Base-by-base conservation (phyloP, 30 jellyfish, hydroid and myxozoan genomes). In the Pelagia noctiluca region DNA sequence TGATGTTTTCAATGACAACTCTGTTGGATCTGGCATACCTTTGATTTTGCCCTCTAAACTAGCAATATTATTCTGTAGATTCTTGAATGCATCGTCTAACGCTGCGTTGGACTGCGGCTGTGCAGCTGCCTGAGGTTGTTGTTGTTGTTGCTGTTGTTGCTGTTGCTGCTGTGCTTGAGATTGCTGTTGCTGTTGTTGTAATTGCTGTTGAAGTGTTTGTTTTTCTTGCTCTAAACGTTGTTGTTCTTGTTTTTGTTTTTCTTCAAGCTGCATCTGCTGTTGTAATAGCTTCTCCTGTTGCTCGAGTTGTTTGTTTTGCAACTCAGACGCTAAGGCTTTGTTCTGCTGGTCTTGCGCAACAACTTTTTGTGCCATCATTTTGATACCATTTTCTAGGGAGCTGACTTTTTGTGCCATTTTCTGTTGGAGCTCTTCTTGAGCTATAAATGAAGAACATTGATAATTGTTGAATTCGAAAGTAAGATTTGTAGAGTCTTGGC, bases 1-100 rank as follows among this genome's bases (percentile, higher is more conserved):
- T 0, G 86, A 67, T 13, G 92, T 49, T 47, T 82, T 76, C 2
- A 47, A 68, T 16, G 92, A 82, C 19, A 82, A 24, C 19, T 82
- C 92, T 5, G 92, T 82, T 31, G 92, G 92, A 54, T 82, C 92
- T 50, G 92, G 92, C 80, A 82, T n/a, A 3, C 67, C 71, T 24
- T 82, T 82, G 62, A 82, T 82, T 38, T 82, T 82, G 42, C 92
- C 92, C 32, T 82, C 92, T 35, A 82, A 82, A 35, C 72, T 82
- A n/a, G 92, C 92, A 50, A 82, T 82, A 33, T 82, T 82, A 53
- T 18, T 53, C 35, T 82, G 92, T 28, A 82, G 50, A 68, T 57
- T 82, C 48, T 69, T 82, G 32, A 82, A 65, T 32, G 92, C 92
- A 16, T 70, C 92, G 50, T 69, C 33, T 33, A 82, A 24, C 0